Conservation (phyloP, 2,113 vertebrate genomes). For the Notechis scutatus region DNA sequence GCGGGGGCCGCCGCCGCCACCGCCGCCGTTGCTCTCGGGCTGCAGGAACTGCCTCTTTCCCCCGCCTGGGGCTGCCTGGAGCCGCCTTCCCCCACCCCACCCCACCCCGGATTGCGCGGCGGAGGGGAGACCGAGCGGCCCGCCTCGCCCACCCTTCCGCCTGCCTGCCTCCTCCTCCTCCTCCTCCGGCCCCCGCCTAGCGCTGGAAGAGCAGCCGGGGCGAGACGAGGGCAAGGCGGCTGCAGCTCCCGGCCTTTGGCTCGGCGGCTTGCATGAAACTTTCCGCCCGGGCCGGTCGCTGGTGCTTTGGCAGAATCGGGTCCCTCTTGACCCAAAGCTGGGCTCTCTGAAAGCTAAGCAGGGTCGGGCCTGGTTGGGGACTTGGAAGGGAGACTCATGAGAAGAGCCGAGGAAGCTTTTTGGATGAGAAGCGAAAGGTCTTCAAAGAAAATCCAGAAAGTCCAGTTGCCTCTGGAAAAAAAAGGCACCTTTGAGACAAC, state of each 20-base stretch:
- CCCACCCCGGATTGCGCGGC: too few relatives aligned
- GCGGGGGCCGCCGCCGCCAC: conserved; percentile 23
- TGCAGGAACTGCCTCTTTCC: conserved; percentile 62
- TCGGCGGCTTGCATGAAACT: neutral
- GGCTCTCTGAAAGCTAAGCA: neutral
- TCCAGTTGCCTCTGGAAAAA: too few relatives aligned
- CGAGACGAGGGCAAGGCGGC: neutral
- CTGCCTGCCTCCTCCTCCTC: neutral
- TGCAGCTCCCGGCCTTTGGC: neutral
- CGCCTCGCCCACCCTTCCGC: neutral
- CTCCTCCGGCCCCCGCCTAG: neutral
- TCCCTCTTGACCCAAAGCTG: neutral
- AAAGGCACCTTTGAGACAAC: too few relatives aligned
- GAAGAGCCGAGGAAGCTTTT: too few relatives aligned
- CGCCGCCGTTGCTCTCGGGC: conserved; percentile 37
- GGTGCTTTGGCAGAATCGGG: neutral
- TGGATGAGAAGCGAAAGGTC: too few relatives aligned
- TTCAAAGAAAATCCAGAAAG: too few relatives aligned
- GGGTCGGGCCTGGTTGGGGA: neutral
- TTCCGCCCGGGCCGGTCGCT: neutral
- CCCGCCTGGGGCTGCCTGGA: conserved; percentile 39
- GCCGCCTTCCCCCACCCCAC: neutral
- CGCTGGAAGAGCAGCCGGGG: neutral
- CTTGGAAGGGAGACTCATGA: neutral
- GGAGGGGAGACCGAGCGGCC: neutral